Conservation (phyloP, 1,140 invertebrate species). For the Drosophila ercepeae region DNA sequence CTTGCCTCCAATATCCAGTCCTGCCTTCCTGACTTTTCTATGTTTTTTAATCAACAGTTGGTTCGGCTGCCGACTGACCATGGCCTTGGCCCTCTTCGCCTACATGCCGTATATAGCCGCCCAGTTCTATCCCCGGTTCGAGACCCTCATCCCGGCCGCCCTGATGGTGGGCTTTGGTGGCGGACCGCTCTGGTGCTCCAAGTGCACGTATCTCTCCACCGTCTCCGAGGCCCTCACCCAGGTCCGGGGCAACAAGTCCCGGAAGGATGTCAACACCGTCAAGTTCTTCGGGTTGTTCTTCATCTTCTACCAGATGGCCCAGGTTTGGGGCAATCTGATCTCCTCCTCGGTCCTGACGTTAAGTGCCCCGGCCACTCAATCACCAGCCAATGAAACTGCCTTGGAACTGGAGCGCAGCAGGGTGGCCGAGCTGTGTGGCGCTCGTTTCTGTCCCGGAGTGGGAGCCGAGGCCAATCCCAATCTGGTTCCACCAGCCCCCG, state of each 20-base stretch:
- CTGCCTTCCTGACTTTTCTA: background rate
- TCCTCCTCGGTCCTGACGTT: slow-evolving; percentile 87
- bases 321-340: slow-evolving; percentile 96
- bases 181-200: slow-evolving; percentile 97
- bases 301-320: slow-evolving; percentile 96
- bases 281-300: slow-evolving; percentile 99
- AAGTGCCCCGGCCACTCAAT: slow-evolving; percentile 30
- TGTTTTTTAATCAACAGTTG: slow-evolving; percentile 85
- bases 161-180: slow-evolving; percentile 92
- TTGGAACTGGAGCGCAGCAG: slow-evolving; percentile 36
- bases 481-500: slow-evolving; percentile 87
- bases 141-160: slow-evolving; percentile 94
- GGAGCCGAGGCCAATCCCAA: slow-evolving; percentile 86
- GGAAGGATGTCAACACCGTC: slow-evolving; percentile 92
- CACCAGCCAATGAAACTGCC: slow-evolving; percentile 27
- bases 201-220: slow-evolving; percentile 97
- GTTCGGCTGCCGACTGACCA: slow-evolving; percentile 94
- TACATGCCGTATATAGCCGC: slow-evolving; percentile 97
- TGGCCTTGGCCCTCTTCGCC: slow-evolving; percentile 91
- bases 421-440: slow-evolving; percentile 88
- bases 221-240: slow-evolving; percentile 94
- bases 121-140: slow-evolving; percentile 94
- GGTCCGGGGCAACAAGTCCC: slow-evolving; percentile 84
- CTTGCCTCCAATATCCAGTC: slow-evolving; percentile 7
- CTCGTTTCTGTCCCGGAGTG: slow-evolving; percentile 88